These are phyloP conservation scores for Pammene aurita DNA, from an alignment of 2,888 invertebrate genomes.

Conservation along the genomic window DNA sequence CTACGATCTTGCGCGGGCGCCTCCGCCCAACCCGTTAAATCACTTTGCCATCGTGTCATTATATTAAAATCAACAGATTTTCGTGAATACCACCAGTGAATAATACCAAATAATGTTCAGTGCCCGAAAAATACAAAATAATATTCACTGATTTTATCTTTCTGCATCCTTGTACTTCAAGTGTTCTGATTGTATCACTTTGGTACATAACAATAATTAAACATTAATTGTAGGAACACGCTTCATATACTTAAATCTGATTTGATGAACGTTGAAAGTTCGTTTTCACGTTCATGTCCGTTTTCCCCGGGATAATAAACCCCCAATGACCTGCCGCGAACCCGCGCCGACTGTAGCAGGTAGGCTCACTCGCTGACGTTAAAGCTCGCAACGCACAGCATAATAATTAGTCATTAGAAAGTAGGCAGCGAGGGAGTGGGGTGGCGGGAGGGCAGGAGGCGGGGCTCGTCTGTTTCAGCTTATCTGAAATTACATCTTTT, in stretches of 20 bases:
- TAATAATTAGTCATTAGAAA: constrained; percentile 84
- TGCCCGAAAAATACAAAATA: no score
- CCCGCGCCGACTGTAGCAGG: constrained; percentile 63
- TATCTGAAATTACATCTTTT: constrained; percentile 84
- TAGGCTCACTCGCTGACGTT: constrained; percentile 70
- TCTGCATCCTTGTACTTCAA: no score
- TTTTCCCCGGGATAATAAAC: constrained; percentile 36
- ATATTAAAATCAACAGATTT: no score
- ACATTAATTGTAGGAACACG: no score
- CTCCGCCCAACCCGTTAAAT: constrained; percentile 34
- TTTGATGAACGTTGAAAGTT: not conserved
- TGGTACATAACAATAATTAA: no score
- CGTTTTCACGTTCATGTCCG: constrained; percentile 12
- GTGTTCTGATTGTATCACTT: no score
- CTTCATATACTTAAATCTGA: no score
- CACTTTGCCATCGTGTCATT: not conserved
- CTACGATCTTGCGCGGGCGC: constrained; percentile 60
- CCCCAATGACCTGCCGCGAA: constrained; percentile 66
- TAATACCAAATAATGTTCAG: no score
- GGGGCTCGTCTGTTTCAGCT: constrained; percentile 83
- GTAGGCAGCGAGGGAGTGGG: constrained; percentile 73
- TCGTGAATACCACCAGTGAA: no score
- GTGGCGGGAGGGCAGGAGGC: constrained; percentile 62
- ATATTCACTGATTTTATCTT: no score
- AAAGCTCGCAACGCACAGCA: constrained; percentile 82